phyloP scores from a whole-genome alignment of 2,888 invertebrate species.

The Napeogenes sylphis region DNA sequence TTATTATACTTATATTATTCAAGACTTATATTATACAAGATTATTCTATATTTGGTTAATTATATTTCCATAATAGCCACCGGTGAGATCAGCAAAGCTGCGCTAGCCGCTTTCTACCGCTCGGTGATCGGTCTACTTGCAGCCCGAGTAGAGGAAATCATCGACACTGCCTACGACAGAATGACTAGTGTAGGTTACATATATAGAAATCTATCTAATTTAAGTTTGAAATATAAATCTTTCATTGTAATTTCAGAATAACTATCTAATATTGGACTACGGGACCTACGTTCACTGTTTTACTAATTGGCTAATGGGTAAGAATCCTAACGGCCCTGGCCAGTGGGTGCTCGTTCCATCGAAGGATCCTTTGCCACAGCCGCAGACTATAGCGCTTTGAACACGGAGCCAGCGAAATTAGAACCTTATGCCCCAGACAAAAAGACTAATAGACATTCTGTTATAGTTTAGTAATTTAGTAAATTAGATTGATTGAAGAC shows the following conservation, averaged over 20 bases:
- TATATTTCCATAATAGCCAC: slow-evolving; percentile 61
- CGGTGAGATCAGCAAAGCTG: slow-evolving; percentile 81
- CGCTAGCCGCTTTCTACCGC: slow-evolving; percentile 83
- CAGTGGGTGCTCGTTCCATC: slow-evolving; percentile 84
- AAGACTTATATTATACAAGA: too few species aligned
- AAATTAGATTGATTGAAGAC: slow-evolving; percentile 6
- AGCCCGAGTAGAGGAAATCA: slow-evolving; percentile 79
- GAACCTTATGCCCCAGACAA: slow-evolving; percentile 84
- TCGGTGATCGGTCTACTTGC: slow-evolving; percentile 82
- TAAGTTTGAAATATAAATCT: not conserved
- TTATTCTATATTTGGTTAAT: not conserved
- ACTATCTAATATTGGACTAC: slow-evolving; percentile 81
- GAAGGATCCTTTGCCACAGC: slow-evolving; percentile 72
- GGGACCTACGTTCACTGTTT: slow-evolving; percentile 84
- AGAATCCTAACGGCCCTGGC: slow-evolving; percentile 86
- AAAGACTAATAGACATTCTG: slow-evolving; percentile 83
- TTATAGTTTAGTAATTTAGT: slow-evolving; percentile 74
- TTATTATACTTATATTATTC: too few species aligned
- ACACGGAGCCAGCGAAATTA: slow-evolving; percentile 82
- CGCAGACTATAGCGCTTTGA: slow-evolving; percentile 85
- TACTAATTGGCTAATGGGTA: slow-evolving; percentile 85
- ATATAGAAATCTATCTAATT: not conserved
- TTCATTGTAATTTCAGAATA: slow-evolving; percentile 76
- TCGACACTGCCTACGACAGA: slow-evolving; percentile 82
- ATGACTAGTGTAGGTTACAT: slow-evolving; percentile 82